Conservation (phyloP, 2,113 vertebrate species). For the Plectropomus leopardus region DNA sequence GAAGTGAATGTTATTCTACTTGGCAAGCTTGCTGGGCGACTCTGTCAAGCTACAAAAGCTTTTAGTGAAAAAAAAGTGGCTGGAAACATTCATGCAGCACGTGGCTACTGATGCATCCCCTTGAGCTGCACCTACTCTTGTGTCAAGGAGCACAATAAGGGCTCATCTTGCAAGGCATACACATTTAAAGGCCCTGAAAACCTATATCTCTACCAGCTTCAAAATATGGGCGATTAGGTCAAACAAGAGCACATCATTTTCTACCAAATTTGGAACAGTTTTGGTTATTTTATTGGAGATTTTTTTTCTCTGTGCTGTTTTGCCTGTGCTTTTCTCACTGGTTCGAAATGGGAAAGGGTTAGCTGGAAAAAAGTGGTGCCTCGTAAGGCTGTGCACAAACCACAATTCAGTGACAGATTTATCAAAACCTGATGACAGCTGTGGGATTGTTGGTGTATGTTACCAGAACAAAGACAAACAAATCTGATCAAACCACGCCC, state of each 20-base stretch:
- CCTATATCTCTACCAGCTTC: not conserved
- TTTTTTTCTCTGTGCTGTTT: not conserved
- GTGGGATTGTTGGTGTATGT: not conserved
- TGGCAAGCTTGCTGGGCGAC: slow-evolving; percentile 60
- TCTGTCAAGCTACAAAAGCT: slow-evolving; percentile 30
- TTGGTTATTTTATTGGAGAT: not conserved
- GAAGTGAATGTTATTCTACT: slow-evolving; percentile 28
- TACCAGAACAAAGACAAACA: not conserved
- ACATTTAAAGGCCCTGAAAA: not conserved
- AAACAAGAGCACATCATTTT: not conserved
- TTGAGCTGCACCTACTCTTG: not conserved
- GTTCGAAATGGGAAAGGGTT: not conserved
- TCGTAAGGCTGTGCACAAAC: not conserved
- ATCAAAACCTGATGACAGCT: slow-evolving; percentile 1
- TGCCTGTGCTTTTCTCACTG: not conserved
- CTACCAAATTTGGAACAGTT: not conserved
- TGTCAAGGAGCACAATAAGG: not conserved
- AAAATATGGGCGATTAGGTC: not conserved
- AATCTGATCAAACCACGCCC: not conserved
- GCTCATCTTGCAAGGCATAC: not conserved
- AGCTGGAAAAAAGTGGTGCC: not conserved
- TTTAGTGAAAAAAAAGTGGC: slow-evolving; percentile 2
- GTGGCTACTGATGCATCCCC: not conserved
- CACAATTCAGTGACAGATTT: not conserved
- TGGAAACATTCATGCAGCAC: slow-evolving; percentile 3